A percentile compares a stretch with the other conserved stretches of the same genome.
Conservation (phyloP, 2,888 invertebrate species). For the Mycalesis mineus region DNA sequence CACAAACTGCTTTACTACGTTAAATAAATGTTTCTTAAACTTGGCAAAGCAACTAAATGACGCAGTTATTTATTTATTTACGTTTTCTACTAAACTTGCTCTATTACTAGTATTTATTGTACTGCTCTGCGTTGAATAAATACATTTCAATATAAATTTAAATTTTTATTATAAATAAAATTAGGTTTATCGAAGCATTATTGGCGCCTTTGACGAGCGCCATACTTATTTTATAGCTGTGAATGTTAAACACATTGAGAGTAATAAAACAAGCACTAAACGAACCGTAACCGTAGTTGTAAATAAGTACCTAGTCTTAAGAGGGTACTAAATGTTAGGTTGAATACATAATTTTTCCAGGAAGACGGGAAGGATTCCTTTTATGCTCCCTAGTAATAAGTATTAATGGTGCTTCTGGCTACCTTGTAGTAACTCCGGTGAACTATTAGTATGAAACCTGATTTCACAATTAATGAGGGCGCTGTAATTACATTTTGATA, state of each 20-base stretch:
- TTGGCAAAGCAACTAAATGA: too few species aligned
- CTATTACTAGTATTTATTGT: too few species aligned
- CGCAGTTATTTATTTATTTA: too few species aligned
- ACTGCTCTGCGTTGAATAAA: too few species aligned
- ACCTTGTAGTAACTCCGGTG: slow-evolving; percentile 49
- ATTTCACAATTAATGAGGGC: not conserved
- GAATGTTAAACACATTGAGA: slow-evolving; percentile 4
- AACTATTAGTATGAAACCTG: slow-evolving; percentile 19
- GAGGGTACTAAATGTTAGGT: slow-evolving; percentile 37
- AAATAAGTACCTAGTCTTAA: slow-evolving; percentile 18
- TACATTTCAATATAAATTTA: too few species aligned
- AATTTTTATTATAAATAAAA: too few species aligned
- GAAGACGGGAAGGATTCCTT: slow-evolving; percentile 52
- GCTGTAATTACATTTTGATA: not conserved
- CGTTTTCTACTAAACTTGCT: too few species aligned
- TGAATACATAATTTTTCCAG: slow-evolving; percentile 60
- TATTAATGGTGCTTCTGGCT: slow-evolving; percentile 51
- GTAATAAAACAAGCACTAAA: slow-evolving; percentile 4
- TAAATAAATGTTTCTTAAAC: too few species aligned
- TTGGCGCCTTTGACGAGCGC: not conserved
- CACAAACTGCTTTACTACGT: too few species aligned
- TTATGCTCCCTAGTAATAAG: slow-evolving; percentile 59
- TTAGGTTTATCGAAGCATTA: not conserved
- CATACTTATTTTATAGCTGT: not conserved
- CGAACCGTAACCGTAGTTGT: slow-evolving; percentile 6